A percentile compares a stretch with the other conserved stretches of the same genome.
Evolutionary conservation across 2,113 vertebrate genomes (phyloP).

Genomic region (Eurystomus gularis): DNA sequence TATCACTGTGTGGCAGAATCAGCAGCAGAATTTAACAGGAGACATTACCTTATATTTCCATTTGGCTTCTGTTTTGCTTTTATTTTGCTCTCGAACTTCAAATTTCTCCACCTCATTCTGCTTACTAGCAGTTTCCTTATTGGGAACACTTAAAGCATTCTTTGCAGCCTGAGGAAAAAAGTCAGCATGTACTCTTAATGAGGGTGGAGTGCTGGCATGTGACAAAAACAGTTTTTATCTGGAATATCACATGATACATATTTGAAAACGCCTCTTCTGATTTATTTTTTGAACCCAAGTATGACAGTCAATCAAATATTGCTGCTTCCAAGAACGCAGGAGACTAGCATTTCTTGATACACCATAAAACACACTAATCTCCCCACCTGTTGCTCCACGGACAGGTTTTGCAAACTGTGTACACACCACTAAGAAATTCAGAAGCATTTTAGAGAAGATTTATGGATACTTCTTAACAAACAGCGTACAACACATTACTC

Average conservation of each 20-base stretch:
- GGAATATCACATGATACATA: neutral
- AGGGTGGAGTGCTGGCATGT: neutral
- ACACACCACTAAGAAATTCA: neutral
- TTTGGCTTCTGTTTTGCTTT: slow-evolving; percentile 95
- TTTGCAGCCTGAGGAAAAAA: slow-evolving; percentile 82
- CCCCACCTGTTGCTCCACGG: neutral
- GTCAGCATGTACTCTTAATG: neutral
- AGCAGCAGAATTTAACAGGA: neutral
- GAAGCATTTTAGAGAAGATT: neutral
- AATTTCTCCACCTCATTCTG: slow-evolving; percentile 91
- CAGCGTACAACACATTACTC: neutral
- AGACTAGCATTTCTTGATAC: neutral
- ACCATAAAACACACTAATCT: neutral
- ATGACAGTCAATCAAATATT: neutral
- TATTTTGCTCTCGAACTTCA: slow-evolving; percentile 93
- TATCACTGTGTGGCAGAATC: neutral
- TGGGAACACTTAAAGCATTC: slow-evolving; percentile 84
- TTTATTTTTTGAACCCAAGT: neutral
- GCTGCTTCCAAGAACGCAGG: neutral
- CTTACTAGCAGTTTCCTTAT: slow-evolving; percentile 82
- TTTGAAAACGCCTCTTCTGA: neutral
- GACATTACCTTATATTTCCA: slow-evolving; percentile 97
- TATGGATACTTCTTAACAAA: neutral
- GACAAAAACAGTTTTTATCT: neutral
- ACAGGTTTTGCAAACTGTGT: neutral